Base-by-base conservation (phyloP, 1,140 invertebrate genomes). In the Drosophila persimilis region DNA sequence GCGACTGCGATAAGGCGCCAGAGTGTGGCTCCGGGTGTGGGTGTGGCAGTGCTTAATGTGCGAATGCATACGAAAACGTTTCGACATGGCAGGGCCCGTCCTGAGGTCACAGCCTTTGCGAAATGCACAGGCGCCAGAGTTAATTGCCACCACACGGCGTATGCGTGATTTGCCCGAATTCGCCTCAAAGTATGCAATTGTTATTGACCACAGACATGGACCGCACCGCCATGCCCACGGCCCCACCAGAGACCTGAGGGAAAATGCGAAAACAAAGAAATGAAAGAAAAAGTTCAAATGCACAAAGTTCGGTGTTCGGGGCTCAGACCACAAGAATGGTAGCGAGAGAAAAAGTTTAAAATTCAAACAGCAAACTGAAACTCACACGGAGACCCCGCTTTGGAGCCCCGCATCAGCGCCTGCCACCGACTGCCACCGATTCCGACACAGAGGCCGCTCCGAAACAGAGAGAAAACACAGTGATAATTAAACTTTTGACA, bases 401-500 rank as follows among this genome's bases (percentile, higher is more conserved):
- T n/a, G 15, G 43, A 46, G 2, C n/a, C 3, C 11, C 11, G 9
- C 31, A 35, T 35, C 31, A 11, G 3, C 3, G 9, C 9, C 31
- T 17, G 44, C 20, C 35, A 31, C n/a, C 22, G 35, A 24, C 26
- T 55, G 48, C 51, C 15, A 15, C 15, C 15, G 15, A 15, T 15
- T 1, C 17, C 17, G 17, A 60, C 52, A 72, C 35, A 56, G 60
- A 44, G 64, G 43, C 45, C 52, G 47, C 59, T 60, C 31, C 53
- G 41, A 55, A 8, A 61, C 29, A 59, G 29, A 60, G 48, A 53
- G 44, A 56, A 54, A 88, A 88, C 75, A 79, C 63, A 69, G 83
- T 88, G 83, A 88, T 88, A 88, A 88, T 88, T 88, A 88, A 88
- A 88, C 78, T 83, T 88, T 88, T 75, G 83, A 83, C 83, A 86